phyloP scores from a whole-genome alignment of 2,113 vertebrate genomes.

The Pluvianellus socialis region DNA sequence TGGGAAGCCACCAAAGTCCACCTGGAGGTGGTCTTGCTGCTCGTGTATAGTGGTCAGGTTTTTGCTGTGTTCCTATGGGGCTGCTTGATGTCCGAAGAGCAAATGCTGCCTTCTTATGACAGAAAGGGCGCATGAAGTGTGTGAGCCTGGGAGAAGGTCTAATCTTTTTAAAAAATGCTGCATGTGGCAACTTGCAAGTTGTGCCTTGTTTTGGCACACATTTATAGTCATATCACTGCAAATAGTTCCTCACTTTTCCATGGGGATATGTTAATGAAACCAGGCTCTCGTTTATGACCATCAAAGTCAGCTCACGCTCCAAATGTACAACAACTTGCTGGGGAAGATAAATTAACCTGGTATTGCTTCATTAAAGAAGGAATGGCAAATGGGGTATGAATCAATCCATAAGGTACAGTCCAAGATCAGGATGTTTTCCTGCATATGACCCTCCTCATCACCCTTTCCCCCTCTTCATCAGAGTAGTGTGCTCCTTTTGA shows the following conservation, averaged over 20 bases:
- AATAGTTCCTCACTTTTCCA: not conserved
- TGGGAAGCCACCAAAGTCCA: not conserved
- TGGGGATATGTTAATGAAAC: not conserved
- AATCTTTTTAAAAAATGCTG: not conserved
- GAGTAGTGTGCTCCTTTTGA: not conserved
- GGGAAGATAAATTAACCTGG: not conserved
- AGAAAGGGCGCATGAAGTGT: not conserved
- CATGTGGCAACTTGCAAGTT: not conserved
- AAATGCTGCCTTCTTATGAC: not conserved
- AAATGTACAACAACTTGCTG: not conserved
- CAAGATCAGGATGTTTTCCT: fast-evolving
- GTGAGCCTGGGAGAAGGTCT: not conserved
- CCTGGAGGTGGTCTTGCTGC: not conserved
- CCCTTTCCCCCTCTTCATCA: not conserved
- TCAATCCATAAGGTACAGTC: not conserved
- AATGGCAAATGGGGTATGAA: not conserved
- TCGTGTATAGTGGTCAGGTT: not conserved
- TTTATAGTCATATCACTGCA: not conserved
- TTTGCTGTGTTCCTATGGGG: not conserved
- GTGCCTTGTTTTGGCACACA: not conserved
- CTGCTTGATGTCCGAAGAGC: not conserved
- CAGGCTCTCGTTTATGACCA: not conserved
- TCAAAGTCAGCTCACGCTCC: not conserved
- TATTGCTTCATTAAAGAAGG: not conserved
- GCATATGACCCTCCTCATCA: not conserved